Conservation (phyloP, 2,888 invertebrate species). For the Cryptocheilus praepositus region DNA sequence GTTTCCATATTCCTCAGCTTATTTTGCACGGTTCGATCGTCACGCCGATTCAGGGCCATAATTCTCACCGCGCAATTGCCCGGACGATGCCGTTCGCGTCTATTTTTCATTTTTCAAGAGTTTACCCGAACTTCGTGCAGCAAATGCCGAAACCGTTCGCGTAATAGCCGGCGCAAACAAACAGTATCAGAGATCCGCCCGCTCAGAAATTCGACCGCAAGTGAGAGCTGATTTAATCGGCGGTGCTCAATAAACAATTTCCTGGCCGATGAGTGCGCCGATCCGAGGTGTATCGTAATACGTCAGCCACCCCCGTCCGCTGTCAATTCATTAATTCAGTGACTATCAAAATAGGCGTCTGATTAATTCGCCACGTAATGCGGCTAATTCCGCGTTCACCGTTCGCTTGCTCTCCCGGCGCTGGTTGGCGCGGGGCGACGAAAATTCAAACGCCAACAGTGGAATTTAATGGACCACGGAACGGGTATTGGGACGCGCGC, state of each 20-base stretch:
- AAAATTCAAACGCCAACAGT: conserved; percentile 4
- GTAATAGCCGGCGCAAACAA: too few relatives aligned
- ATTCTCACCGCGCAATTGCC: too few relatives aligned
- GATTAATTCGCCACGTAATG: conserved; percentile 39
- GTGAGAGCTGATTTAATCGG: background rate
- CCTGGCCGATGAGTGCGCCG: background rate
- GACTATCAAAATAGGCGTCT: conserved; percentile 40
- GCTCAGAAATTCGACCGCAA: background rate
- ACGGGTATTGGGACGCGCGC: background rate
- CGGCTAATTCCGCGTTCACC: conserved; percentile 35
- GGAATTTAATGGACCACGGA: conserved; percentile 6
- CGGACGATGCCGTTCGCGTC: too few relatives aligned
- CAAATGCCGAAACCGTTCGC: too few relatives aligned
- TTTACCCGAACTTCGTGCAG: too few relatives aligned
- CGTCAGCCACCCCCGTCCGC: background rate
- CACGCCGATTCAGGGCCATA: too few relatives aligned
- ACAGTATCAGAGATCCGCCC: too few relatives aligned
- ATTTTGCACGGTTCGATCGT: too few relatives aligned
- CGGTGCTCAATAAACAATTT: background rate
- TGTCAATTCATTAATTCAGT: conserved; percentile 37
- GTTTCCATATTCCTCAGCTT: too few relatives aligned
- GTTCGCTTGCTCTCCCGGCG: background rate
- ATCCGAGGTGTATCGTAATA: conserved; percentile 33
- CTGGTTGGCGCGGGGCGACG: background rate
- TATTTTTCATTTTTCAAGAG: too few relatives aligned